Base-by-base conservation (phyloP, 2,113 vertebrate species). In the Marmota monax region DNA sequence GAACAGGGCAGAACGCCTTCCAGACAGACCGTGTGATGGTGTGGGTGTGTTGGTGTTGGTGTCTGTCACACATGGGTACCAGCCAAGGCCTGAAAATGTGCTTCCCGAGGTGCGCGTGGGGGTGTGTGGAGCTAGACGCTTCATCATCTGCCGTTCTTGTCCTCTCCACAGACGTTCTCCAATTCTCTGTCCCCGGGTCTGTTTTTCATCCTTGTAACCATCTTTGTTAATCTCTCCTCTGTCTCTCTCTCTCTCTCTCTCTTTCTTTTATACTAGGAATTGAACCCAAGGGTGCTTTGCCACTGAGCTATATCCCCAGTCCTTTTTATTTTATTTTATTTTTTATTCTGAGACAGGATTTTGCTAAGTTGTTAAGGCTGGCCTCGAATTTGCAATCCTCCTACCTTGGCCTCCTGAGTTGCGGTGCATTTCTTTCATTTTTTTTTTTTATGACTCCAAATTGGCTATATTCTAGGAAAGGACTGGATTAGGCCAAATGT, bases 121-220 rank as follows among this genome's bases (percentile, higher is more conserved):
- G 22, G 1, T 18, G 0, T 0, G 22, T 7, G 0, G 1, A 53
- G 48, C 65, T 29, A 58, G 56, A 20, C 5, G 6, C 65, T 27
- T 18, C 74, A 20, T 25, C 10, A 1, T 22, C 70, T 10, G 9
- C 23, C 23, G 1, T 34, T 18, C 42, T 7, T 2, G 22, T 45
- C 48, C 65, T 70, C n/a, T 67, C 73, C n/a, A 18, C 29, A 12
- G 4, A 51, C 27, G 3, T 2, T 22, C n/a, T 58, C 23, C 2
- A 7, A 4, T 25, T 34, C 65, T 76, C 70, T 56, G 4, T 37
- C 32, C 25, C 9, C 0, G 7, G 3, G 10, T 79, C 84, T 84
- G 39, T 6, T 69, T 48, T 65, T 32, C 65, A 4, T 78, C 25
- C 45, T 63, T 51, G 25, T 22, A 14, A 4, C 12, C 29, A 2